Conservation (phyloP, 2,113 vertebrate species). For the Illadopsis cleaveri region DNA sequence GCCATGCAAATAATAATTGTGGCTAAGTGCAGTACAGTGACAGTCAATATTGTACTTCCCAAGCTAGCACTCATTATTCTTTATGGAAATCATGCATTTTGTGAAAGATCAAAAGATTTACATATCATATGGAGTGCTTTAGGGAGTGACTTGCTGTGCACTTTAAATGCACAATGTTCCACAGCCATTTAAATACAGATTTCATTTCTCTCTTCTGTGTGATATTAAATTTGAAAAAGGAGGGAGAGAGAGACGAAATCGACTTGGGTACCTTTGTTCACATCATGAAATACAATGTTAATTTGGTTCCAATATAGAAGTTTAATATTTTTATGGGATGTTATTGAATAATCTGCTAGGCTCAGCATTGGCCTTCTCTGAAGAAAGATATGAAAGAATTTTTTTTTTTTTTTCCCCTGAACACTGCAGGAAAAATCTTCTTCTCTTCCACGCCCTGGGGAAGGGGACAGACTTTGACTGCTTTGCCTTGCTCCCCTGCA, state of each 20-base stretch:
- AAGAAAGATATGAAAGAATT: conserved; percentile 20
- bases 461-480: neutral
- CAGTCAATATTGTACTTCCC: conserved; percentile 80
- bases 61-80: conserved; percentile 78
- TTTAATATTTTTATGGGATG: conserved; percentile 62
- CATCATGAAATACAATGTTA: conserved; percentile 65
- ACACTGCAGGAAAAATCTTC: neutral
- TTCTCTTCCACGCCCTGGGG: neutral
- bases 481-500: neutral
- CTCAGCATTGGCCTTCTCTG: conserved; percentile 43
- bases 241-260: conserved; percentile 49
- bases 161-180: conserved; percentile 76
- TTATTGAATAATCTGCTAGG: conserved; percentile 57
- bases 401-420: neutral
- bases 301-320: conserved; percentile 62
- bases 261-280: conserved; percentile 63
- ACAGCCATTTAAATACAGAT: conserved; percentile 74
- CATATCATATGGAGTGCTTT: conserved; percentile 81
- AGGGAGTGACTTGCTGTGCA: conserved; percentile 81
- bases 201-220: conserved; percentile 68
- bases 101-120: conserved; percentile 83
- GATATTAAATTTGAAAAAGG: conserved; percentile 61
- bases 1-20: conserved; percentile 76
- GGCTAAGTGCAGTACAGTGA: conserved; percentile 72
- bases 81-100: conserved; percentile 78